Conservation (phyloP, 2,888 invertebrate genomes). For the Leptura quadrifasciata region DNA sequence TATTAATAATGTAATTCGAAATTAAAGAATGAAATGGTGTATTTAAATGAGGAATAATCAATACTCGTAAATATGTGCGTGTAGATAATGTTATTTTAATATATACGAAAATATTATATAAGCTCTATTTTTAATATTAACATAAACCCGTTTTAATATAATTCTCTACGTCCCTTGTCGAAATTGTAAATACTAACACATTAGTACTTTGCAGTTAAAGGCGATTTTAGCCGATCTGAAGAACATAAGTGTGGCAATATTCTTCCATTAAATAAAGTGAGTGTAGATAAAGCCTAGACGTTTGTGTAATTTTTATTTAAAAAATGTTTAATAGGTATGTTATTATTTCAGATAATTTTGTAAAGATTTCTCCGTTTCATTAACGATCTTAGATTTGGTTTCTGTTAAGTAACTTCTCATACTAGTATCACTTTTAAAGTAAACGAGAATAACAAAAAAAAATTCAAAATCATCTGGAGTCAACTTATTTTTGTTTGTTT, state of each 20-base stretch:
- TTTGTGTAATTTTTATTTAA: too few species aligned
- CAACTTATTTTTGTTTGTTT: too few species aligned
- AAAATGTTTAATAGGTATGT: too few species aligned
- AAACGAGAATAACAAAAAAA: too few species aligned
- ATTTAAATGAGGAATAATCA: neutral
- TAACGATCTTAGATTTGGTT: too few species aligned
- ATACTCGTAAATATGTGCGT: neutral
- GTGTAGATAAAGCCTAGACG: neutral
- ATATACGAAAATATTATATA: slow-evolving; percentile 2
- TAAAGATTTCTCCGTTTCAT: too few species aligned
- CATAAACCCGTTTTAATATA: neutral
- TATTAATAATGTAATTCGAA: neutral
- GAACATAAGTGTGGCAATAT: neutral
- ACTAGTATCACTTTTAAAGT: too few species aligned
- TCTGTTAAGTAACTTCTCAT: too few species aligned
- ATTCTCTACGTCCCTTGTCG: neutral
- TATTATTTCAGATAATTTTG: too few species aligned
- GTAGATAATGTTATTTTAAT: slow-evolving; percentile 2
- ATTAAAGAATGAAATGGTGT: neutral
- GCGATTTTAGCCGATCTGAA: neutral
- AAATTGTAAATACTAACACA: neutral
- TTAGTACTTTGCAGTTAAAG: neutral
- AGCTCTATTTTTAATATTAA: slow-evolving; percentile 1
- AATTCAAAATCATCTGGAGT: too few species aligned
- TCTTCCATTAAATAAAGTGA: neutral